These are phyloP conservation scores for Tiliacea citrago DNA, from an alignment of 2,888 invertebrate genomes.

Conservation along the genomic window DNA sequence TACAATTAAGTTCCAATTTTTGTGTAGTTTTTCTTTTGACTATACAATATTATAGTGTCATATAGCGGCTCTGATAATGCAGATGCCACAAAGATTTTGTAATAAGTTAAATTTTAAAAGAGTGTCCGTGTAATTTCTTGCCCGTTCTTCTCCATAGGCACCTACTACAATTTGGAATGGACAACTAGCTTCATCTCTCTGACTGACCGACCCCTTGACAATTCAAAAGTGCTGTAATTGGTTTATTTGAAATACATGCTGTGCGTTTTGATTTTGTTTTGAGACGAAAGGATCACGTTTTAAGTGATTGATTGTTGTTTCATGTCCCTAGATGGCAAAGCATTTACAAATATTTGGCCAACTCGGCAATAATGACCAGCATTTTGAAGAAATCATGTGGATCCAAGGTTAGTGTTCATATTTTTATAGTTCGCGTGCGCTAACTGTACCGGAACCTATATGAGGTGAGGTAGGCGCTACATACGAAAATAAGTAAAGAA, in stretches of 20 bases:
- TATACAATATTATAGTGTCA: no score
- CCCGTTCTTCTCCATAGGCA: not conserved
- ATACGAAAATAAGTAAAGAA: no score
- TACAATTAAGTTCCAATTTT: no score
- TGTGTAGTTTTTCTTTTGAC: not conserved
- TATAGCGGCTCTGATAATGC: not conserved
- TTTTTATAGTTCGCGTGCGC: not conserved
- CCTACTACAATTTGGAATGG: not conserved
- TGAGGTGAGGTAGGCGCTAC: no score
- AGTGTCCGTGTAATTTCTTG: not conserved
- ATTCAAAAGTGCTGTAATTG: not conserved
- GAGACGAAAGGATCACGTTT: not conserved
- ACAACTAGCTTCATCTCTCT: not conserved
- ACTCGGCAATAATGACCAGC: constrained; percentile 66
- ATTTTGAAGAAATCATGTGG: constrained; percentile 80
- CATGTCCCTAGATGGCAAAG: constrained; percentile 76
- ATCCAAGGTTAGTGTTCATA: constrained; percentile 70
- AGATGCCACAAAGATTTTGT: not conserved
- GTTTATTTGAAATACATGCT: not conserved
- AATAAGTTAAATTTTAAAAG: no score
- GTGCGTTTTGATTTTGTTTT: not conserved
- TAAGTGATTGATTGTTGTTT: not conserved
- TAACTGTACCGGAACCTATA: no score
- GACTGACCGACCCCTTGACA: not conserved
- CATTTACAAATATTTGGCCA: constrained; percentile 77